Evolutionary conservation across 2,113 vertebrate genomes (phyloP).

Genomic region (Leptobrachium leishanense): DNA sequence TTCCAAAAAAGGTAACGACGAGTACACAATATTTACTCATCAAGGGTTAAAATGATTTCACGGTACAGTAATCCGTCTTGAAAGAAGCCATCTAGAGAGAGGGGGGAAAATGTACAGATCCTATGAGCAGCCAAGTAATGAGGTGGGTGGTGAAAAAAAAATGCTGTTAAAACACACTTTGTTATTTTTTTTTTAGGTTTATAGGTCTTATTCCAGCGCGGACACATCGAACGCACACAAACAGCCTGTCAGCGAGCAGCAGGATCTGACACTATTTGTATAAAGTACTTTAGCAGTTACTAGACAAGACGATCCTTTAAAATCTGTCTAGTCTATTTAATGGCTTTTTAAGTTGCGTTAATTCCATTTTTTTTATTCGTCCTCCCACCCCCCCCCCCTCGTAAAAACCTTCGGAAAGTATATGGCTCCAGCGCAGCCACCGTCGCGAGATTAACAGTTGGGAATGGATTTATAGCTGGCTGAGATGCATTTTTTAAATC

Average conservation of each 20-base stretch:
- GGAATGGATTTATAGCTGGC: no score
- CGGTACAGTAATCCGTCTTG: no score
- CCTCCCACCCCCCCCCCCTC: background rate
- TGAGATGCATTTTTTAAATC: no score
- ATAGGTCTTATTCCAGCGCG: slow-evolving; percentile 41
- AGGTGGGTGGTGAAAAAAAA: slow-evolving; percentile 7
- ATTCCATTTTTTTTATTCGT: background rate
- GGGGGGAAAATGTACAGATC: no score
- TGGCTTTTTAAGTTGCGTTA: slow-evolving; percentile 28
- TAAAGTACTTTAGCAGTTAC: slow-evolving; percentile 53
- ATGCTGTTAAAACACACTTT: slow-evolving; percentile 41
- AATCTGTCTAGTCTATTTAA: slow-evolving; percentile 45
- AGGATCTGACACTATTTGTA: slow-evolving; percentile 49
- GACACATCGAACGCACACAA: slow-evolving; percentile 51
- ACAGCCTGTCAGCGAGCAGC: slow-evolving; percentile 53
- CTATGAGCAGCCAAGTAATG: no score
- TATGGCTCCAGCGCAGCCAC: background rate
- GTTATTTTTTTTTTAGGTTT: slow-evolving; percentile 31
- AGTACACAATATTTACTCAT: no score
- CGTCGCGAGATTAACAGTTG: background rate
- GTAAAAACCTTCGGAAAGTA: slow-evolving; percentile 2
- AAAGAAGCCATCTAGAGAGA: no score
- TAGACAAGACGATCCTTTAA: slow-evolving; percentile 51
- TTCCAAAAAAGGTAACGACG: no score
- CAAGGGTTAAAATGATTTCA: no score